These are phyloP conservation scores for Drosophila mayaguana DNA, from an alignment of 2,888 invertebrate genomes.

Conservation along the genomic window DNA sequence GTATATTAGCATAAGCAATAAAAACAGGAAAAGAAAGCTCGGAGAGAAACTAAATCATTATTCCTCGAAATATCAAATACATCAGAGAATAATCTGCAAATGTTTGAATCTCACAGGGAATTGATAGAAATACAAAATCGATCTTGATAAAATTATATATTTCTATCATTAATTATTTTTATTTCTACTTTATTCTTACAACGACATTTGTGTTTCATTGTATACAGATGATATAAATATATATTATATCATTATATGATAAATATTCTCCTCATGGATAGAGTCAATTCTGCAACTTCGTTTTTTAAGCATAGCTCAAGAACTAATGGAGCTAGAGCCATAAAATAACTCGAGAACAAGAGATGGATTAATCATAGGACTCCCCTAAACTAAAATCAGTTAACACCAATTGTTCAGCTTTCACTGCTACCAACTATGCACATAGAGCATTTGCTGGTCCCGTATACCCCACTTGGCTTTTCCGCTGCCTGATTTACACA, in stretches of 20 bases:
- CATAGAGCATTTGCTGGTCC: neutral
- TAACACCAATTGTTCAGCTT: neutral
- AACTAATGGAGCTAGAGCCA: too few species aligned
- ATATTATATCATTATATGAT: too few species aligned
- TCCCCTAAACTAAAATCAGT: too few species aligned
- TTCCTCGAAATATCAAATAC: neutral
- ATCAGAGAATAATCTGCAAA: neutral
- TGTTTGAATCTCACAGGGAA: neutral
- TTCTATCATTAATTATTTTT: neutral
- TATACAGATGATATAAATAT: too few species aligned
- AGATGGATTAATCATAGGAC: too few species aligned
- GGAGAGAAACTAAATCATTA: neutral
- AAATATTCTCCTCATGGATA: too few species aligned
- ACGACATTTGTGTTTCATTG: too few species aligned
- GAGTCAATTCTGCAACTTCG: too few species aligned
- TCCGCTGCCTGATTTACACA: constrained; percentile 1
- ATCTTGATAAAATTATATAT: neutral
- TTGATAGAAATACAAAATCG: neutral
- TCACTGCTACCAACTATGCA: neutral
- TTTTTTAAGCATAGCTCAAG: too few species aligned
- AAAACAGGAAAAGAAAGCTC: too few species aligned
- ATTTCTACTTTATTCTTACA: too few species aligned
- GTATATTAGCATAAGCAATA: neutral
- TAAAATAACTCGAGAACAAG: too few species aligned
- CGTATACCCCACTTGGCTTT: neutral